Conservation (phyloP, 2,888 invertebrate species). For the Baronia brevicornis region DNA sequence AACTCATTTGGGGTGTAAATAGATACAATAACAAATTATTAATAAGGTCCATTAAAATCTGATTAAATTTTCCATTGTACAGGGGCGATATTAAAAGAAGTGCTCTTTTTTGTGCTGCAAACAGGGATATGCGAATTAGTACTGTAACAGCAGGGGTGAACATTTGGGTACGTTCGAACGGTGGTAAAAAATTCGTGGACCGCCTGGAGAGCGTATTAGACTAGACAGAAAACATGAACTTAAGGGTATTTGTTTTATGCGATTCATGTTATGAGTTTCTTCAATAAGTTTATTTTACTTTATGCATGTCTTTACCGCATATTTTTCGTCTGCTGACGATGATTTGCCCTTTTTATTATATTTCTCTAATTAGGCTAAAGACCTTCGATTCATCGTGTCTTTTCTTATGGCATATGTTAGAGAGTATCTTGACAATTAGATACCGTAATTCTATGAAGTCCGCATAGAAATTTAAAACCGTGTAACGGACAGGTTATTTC, state of each 20-base stretch:
- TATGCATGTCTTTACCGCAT: too few relatives aligned
- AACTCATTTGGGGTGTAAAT: too few relatives aligned
- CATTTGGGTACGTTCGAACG: conserved; percentile 21
- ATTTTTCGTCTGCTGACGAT: too few relatives aligned
- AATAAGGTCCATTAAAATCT: conserved; percentile 10
- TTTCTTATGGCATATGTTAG: too few relatives aligned
- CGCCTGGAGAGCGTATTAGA: conserved; percentile 17
- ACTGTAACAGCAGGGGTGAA: conserved; percentile 35
- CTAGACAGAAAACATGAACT: conserved; percentile 5
- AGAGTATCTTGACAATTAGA: too few relatives aligned
- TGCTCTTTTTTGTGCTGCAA: conserved; percentile 9
- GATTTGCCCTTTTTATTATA: too few relatives aligned
- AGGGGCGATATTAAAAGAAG: conserved; percentile 8
- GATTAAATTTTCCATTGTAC: conserved; percentile 10
- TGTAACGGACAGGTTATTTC: too few relatives aligned
- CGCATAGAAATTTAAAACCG: too few relatives aligned
- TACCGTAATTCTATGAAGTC: too few relatives aligned
- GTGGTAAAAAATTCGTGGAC: conserved; percentile 34
- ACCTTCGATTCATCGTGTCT: too few relatives aligned
- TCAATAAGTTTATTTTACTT: neutral
- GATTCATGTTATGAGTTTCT: conserved; percentile 1
- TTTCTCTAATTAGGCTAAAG: too few relatives aligned
- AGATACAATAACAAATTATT: too few relatives aligned
- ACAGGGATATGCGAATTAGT: conserved; percentile 32
- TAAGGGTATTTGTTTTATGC: conserved; percentile 5